Conservation (phyloP, 2,888 invertebrate species). For the Creontiades dilutus region DNA sequence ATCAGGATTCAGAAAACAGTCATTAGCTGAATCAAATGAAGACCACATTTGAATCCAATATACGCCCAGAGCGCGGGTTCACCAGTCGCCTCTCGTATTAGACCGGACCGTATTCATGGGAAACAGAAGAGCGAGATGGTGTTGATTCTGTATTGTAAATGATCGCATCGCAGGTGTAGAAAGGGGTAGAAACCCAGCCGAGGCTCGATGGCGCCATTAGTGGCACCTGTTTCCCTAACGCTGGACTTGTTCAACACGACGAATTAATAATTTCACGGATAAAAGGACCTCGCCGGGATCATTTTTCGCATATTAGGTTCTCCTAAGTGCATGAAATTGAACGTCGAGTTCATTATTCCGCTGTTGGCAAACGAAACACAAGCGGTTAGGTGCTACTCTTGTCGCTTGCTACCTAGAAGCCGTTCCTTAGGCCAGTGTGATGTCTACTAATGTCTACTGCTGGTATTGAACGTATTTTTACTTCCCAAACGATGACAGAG, state of each 20-base stretch:
- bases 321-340: neutral
- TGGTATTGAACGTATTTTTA: no score
- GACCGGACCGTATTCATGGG: neutral
- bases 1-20: no score
- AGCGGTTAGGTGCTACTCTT: no score
- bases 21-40: no score
- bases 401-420: no score
- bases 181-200: neutral
- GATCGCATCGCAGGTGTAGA: conserved; percentile 25
- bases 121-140: neutral
- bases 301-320: neutral
- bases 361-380: no score
- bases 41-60: no score
- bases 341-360: neutral
- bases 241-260: conserved; percentile 6
- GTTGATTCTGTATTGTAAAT: conserved; percentile 37
- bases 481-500: no score
- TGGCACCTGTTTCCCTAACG: neutral
- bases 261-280: neutral
- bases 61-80: neutral
- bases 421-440: no score
- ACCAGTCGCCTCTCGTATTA: neutral
- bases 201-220: neutral
- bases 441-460: no score
- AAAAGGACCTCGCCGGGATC: neutral